Percentiles rank a stretch among this genome's conserved stretches.
phyloP scores from a whole-genome alignment of 2,113 vertebrate species.

The Haemorhous mexicanus region DNA sequence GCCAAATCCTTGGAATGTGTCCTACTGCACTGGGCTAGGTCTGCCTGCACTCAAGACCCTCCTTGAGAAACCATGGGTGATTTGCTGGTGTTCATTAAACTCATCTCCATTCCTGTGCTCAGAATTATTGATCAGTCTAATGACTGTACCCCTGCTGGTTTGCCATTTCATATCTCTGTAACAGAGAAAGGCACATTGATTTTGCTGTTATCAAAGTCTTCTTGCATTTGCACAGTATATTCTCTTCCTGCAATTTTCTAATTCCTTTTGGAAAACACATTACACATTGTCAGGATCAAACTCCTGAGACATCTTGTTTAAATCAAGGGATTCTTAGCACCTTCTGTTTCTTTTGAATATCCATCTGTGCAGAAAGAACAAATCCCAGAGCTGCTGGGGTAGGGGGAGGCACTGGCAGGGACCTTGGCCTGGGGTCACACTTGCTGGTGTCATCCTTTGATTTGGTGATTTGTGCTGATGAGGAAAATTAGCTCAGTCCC shows the following conservation, averaged over 20 bases:
- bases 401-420: background rate
- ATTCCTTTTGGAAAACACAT: slow-evolving; percentile 40
- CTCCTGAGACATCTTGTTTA: slow-evolving; percentile 64
- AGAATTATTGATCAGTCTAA: slow-evolving; percentile 14
- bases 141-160: background rate
- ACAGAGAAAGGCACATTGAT: slow-evolving; percentile 2
- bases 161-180: background rate
- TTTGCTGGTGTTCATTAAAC: background rate
- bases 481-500: background rate
- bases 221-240: slow-evolving; percentile 5
- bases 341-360: slow-evolving; percentile 56
- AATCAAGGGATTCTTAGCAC: slow-evolving; percentile 55
- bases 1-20: background rate
- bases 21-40: background rate
- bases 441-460: background rate
- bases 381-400: background rate
- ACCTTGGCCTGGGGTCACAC: background rate
- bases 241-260: slow-evolving; percentile 25
- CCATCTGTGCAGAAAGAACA: slow-evolving; percentile 42
- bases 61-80: background rate
- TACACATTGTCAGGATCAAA: slow-evolving; percentile 50
- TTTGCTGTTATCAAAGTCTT: slow-evolving; percentile 31
- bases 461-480: background rate
- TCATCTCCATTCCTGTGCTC: background rate
- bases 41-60: background rate